phyloP scores from a whole-genome alignment of 2,113 vertebrate species.

The Riparia riparia region DNA sequence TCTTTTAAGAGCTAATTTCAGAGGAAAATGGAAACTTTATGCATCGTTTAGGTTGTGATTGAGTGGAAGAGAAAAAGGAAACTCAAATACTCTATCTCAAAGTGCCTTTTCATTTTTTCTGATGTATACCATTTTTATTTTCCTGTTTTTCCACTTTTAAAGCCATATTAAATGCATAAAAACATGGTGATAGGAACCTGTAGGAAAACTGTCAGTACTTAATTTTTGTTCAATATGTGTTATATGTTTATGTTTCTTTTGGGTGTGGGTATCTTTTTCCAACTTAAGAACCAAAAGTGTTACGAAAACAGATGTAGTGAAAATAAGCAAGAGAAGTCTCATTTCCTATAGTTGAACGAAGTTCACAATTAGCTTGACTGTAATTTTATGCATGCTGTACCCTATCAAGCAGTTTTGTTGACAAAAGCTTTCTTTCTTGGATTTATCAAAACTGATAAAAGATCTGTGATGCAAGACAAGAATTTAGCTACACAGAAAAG shows the following conservation, averaged over 20 bases:
- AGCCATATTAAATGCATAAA: conserved; percentile 4
- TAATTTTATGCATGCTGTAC: conserved; percentile 27
- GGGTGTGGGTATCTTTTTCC: conserved; percentile 69
- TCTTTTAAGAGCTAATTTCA: conserved; percentile 41
- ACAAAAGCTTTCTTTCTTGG: conserved; percentile 23
- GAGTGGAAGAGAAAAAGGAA: conserved; percentile 8
- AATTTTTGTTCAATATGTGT: conserved; percentile 37
- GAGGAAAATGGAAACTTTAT: conserved; percentile 65
- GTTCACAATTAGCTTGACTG: conserved; percentile 48
- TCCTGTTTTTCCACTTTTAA: conserved; percentile 38
- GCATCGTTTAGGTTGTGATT: background rate
- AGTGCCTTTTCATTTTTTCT: conserved; percentile 7
- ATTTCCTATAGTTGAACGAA: conserved; percentile 65
- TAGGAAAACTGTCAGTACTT: conserved; percentile 49
- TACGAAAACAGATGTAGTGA: conserved; percentile 74
- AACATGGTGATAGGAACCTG: conserved; percentile 53
- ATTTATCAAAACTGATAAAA: conserved; percentile 66
- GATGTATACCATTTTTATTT: conserved; percentile 1
- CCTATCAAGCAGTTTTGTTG: conserved; percentile 48
- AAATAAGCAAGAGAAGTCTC: conserved; percentile 65
- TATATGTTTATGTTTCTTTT: conserved; percentile 63
- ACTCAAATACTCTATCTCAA: background rate
- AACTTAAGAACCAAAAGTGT: conserved; percentile 70
- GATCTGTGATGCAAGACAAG: conserved; percentile 33
- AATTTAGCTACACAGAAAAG: conserved; percentile 29